Conservation (phyloP, 2,113 vertebrate genomes). For the Cyanoderma ruficeps region DNA sequence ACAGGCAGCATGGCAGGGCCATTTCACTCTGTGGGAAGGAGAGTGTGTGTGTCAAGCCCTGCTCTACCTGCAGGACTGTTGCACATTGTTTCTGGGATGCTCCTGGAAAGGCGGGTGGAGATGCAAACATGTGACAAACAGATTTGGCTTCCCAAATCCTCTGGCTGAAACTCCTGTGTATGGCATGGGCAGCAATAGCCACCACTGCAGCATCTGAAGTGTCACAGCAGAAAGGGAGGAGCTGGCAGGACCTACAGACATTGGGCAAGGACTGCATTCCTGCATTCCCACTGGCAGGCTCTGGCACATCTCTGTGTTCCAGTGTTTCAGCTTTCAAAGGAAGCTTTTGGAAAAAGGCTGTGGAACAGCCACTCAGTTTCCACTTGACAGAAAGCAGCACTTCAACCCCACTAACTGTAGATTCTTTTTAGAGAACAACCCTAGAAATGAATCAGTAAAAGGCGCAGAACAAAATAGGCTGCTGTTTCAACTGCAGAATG, state of each 20-base stretch:
- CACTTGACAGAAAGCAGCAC: conserved; percentile 51
- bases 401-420: conserved; percentile 13
- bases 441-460: conserved; percentile 28
- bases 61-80: neutral
- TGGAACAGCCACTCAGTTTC: neutral
- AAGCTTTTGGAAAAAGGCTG: neutral
- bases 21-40: neutral
- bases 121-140: neutral
- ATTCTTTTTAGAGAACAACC: conserved; percentile 12
- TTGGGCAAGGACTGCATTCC: neutral
- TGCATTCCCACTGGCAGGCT: neutral
- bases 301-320: conserved; percentile 10
- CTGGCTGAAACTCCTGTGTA: neutral
- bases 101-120: neutral
- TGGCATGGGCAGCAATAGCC: rapidly evolving
- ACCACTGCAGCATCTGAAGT: neutral
- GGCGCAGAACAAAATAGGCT: conserved; percentile 9
- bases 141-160: neutral
- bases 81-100: neutral
- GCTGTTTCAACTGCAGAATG: neutral
- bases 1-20: neutral
- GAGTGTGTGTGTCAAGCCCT: neutral
- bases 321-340: conserved; percentile 38
- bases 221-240: neutral
- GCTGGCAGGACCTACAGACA: neutral